Base-by-base conservation (phyloP, 64 coral and sea anemone species). In the Actinia equina region DNA sequence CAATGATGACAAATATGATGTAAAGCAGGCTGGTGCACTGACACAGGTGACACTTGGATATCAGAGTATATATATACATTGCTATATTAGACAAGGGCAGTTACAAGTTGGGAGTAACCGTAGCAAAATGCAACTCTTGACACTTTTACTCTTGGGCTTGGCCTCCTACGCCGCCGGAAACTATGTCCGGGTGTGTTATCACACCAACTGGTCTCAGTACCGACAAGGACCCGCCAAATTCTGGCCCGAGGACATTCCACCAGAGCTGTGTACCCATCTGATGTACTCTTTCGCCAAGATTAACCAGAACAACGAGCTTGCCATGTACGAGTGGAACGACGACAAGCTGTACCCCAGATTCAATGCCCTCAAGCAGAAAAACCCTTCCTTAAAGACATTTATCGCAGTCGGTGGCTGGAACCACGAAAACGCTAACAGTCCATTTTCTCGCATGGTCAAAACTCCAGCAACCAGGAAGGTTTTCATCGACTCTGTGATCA, bases 251-350 rank as follows among this genome's bases (percentile, higher is more conserved):
- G 49, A 87, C 27, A 92, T 92, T 57, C 84, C 86, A 57, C 43
- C 90, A 14, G 2, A 92, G 11, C 90, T 92, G 6, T 92, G 90
- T 71, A 92, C 91, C 13, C 91, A 93, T 80, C 25, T 93, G 52
- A 60, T 88, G 80, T 93, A 93, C 82, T 84, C 91, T 17, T 93
- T 93, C 65, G 91, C 91, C 10, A 93, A 93, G 82, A 93, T 93
- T n/a, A 80, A 88, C 65, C 67, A 70, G 9, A 88, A 85, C 81
- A 88, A 43, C 41, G 82, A 88, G 44, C 82, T 93, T 18, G 91
- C 91, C 14, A 88, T 88, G 87, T 88, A 93, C 71, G 91, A 93
- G 44, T 93, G 91, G 91, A 93, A 93, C 51, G 91, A 93, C 77
- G 91, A 93, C 54, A 93, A 93, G 43, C n/a, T 93, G 20, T 93